These are phyloP conservation scores for Tetranychus piercei DNA, from an alignment of 2,888 invertebrate species.

Conservation along the genomic window DNA sequence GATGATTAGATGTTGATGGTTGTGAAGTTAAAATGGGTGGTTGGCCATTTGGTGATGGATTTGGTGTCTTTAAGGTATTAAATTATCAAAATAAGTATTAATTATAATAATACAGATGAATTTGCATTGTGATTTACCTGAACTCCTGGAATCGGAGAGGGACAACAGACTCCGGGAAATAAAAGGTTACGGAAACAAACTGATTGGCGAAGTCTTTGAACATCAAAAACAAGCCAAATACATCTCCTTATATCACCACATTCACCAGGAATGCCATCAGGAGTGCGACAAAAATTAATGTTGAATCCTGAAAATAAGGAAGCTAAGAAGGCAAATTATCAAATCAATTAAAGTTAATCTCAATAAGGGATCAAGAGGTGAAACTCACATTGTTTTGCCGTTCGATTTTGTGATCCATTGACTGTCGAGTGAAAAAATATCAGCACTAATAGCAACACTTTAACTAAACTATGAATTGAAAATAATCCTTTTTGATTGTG, in stretches of 20 bases:
- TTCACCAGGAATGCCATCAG: slow-evolving; percentile 55
- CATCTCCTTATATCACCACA: slow-evolving; percentile 69
- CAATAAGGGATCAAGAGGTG: not conserved
- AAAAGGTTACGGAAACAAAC: slow-evolving; percentile 76
- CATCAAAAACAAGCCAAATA: slow-evolving; percentile 37
- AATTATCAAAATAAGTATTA: too few relatives aligned
- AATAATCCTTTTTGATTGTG: not conserved
- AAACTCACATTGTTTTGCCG: slow-evolving; percentile 6
- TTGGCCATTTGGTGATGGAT: not conserved
- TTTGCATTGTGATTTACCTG: not conserved
- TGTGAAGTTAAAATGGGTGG: not conserved
- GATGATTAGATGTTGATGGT: slow-evolving; percentile 2
- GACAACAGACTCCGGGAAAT: slow-evolving; percentile 80
- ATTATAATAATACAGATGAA: not conserved
- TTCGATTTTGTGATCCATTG: slow-evolving; percentile 3
- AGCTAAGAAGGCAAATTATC: not conserved
- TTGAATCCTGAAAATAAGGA: slow-evolving; percentile 1
- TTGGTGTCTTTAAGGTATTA: not conserved
- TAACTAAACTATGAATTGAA: not conserved
- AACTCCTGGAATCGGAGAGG: slow-evolving; percentile 31
- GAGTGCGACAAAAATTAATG: slow-evolving; percentile 47
- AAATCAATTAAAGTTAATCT: not conserved
- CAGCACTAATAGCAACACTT: not conserved
- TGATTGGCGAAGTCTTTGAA: slow-evolving; percentile 61
- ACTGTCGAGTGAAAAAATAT: not conserved